Base-by-base conservation (phyloP, 2,113 vertebrate species). In the Butorides virescens region DNA sequence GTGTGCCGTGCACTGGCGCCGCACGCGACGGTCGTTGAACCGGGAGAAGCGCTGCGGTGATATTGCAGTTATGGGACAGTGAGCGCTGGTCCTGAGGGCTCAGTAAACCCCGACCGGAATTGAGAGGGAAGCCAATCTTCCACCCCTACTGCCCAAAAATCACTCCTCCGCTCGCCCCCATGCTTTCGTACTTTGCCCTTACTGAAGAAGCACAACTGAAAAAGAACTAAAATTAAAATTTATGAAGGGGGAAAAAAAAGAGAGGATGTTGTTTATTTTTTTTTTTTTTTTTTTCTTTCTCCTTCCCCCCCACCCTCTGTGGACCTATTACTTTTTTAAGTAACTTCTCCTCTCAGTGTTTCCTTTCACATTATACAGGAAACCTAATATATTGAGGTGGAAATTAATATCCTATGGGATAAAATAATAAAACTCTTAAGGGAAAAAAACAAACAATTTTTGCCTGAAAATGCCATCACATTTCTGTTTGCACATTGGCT, bases 111-210 rank as follows among this genome's bases (percentile, higher is more conserved):
- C 2, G 11, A 10, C 62, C 52, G 25, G 42, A 78, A 22, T 7
- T 1, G 13, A 63, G 27, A 49, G 29, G 19, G 27, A 36, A 71
- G 63, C 2, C 3, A 65, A 1, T 46, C 30, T 13, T 72, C 32
- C 16, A 22, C 2, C 10, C 25, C n/a, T 37, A 12, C 55, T 18
- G 8, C 8, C 16, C 53, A 22, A 52, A 47, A 50, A 22, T 34
- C 21, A 7, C 20, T 56, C 9, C 19, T 29, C 18, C 3, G 1
- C 0, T 1, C 1, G 0, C 19, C 15, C 15, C 61, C 9, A 12
- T 46, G 25, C 18, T 34, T 74, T 59, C 8, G 10, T 46, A 27
- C 18, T 34, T 74, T 59, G 6, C 13, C 11, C 8, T 63, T 59
- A 20, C 23, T 58, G 27, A 90, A 61, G 36, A 47, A 66, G 9